phyloP scores from a whole-genome alignment of 30 jellyfish, hydroid and myxozoan genomes.

The Cassiopea andromeda region DNA sequence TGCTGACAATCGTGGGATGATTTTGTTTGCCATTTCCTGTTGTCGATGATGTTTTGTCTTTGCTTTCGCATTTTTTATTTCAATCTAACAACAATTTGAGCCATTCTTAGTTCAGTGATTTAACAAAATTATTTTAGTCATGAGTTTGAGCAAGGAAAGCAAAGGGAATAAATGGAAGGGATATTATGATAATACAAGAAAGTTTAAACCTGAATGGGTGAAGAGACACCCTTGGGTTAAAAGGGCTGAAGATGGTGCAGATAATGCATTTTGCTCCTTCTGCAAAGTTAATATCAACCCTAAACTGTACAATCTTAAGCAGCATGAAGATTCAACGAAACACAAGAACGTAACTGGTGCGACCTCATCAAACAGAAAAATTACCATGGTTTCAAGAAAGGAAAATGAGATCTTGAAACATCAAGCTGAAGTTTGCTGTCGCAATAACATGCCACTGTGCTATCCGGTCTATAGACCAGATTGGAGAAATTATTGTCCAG shows the following conservation, averaged over 20 bases:
- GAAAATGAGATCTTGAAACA: slow-evolving; percentile 56
- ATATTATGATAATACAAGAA: slow-evolving; percentile 36
- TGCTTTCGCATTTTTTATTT: too few relatives aligned
- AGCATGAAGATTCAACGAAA: slow-evolving; percentile 41
- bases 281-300: slow-evolving; percentile 41
- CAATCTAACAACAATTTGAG: too few relatives aligned
- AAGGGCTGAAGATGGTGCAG: slow-evolving; percentile 69
- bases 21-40: too few relatives aligned
- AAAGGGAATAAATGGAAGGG: slow-evolving; percentile 49
- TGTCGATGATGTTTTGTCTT: too few relatives aligned
- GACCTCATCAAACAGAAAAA: neutral
- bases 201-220: slow-evolving; percentile 53
- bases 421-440: slow-evolving; percentile 62
- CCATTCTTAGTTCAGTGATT: neutral
- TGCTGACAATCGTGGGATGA: too few relatives aligned
- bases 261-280: slow-evolving; percentile 57
- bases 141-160: slow-evolving; percentile 13
- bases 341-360: slow-evolving; percentile 9
- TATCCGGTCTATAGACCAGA: slow-evolving; percentile 59
- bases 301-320: slow-evolving; percentile 13
- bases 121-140: neutral
- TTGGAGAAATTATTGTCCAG: slow-evolving; percentile 62
- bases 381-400: neutral
- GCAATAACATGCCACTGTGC: slow-evolving; percentile 79
- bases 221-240: slow-evolving; percentile 47